Evolutionary conservation across 1,140 invertebrate genomes (phyloP), one percentile per base, ranked within the genome.

Genomic region (Hermetia illucens): DNA sequence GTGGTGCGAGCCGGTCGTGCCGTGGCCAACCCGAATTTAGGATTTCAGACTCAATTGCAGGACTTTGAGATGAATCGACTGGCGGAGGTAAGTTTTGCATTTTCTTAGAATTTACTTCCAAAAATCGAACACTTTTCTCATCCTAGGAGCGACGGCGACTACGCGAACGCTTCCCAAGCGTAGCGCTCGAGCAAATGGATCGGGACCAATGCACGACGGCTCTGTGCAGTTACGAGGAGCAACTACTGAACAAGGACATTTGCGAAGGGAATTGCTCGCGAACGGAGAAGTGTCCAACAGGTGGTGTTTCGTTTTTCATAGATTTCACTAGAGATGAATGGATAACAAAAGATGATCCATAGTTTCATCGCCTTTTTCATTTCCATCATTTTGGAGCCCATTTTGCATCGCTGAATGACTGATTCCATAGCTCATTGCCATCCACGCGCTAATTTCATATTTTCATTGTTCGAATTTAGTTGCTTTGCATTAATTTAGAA

Each of bases 21-120:
- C 1, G 82, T 92, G 27, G 90, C 91, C 50, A 94, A 93, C 70
- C 92, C 92, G 6, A 97, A 96, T 64, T 75, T 85, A 38, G 91
- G 91, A 43, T 97, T 97, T 62, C 88, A 93, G 52, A 78, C 80
- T 47, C 92, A 97, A 62, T 69, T 96, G 21, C 84, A 89, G 52
- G 85, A 91, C 47, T 97, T 91, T 59, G 89, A 95, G 62, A 74
- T 74, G 20, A 79, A 77, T 46, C 75, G 78, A 49, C 64, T 95
- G 21, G 53, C 72, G 39, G 82, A 91, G 68, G 87, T 90, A 65
- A 57, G 15, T 31, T 38, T 34, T 9, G 16, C 16, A 16, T 39
- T 39, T n/a, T 34, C 21, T 39, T 34, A 18, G 12, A 34, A 5
- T 15, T 32, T 3, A 17, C 12, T 3, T 9, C 13, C n/a, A 22